phyloP scores from a whole-genome alignment of 2,113 vertebrate species.

The Dryoscopus gambensis region DNA sequence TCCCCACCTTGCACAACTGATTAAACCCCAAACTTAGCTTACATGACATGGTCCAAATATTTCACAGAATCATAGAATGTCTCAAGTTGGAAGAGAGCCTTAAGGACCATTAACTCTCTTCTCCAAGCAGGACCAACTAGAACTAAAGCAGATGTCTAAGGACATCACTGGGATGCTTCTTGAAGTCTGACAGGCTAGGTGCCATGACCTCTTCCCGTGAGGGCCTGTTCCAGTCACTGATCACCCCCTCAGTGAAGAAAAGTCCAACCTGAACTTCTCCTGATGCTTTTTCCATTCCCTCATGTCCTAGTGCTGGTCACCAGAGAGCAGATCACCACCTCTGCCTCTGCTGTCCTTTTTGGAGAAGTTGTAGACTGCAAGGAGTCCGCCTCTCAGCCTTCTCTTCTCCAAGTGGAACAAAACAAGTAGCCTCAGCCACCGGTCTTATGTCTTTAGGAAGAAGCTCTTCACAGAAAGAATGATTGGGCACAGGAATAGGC shows the following conservation, averaged over 20 bases:
- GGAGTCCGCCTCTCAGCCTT: neutral
- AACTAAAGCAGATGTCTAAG: neutral
- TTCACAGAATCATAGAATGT: neutral
- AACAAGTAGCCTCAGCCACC: neutral
- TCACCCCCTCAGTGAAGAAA: neutral
- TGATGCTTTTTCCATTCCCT: neutral
- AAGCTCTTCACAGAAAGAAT: too few relatives aligned
- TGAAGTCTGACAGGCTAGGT: neutral
- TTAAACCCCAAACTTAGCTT: neutral
- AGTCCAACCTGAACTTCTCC: neutral
- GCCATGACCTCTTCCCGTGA: neutral
- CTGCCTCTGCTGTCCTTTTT: neutral
- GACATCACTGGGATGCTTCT: neutral
- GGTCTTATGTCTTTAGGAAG: neutral
- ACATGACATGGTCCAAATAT: neutral
- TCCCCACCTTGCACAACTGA: neutral
- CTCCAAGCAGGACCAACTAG: neutral
- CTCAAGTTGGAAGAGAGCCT: neutral
- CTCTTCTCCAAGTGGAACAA: neutral
- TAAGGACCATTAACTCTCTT: neutral
- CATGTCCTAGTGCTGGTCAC: fast-evolving
- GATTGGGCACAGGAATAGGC: neutral
- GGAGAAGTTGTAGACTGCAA: fast-evolving
- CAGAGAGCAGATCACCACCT: neutral
- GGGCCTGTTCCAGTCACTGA: neutral